Conservation (phyloP, 2,113 vertebrate genomes). For the Ageneiosus marmoratus region DNA sequence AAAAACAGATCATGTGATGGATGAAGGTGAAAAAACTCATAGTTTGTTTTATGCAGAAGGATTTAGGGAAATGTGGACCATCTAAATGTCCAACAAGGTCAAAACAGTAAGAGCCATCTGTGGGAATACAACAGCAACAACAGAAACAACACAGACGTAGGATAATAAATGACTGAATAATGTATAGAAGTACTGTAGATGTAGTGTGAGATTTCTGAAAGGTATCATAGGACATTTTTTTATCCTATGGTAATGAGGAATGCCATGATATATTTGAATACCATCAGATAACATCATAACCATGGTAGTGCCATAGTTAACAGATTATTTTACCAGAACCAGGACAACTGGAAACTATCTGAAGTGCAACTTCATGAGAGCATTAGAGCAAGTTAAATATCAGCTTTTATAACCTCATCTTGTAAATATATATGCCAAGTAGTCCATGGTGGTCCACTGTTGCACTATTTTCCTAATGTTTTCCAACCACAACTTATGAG, state of each 20-base stretch:
- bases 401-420: neutral
- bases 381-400: neutral
- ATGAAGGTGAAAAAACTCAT: neutral
- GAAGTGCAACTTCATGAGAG: conserved; percentile 1
- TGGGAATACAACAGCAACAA: no score
- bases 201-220: neutral
- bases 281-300: neutral
- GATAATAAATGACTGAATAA: neutral
- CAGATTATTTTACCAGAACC: conserved; percentile 24
- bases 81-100: no score
- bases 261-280: neutral
- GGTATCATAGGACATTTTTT: neutral
- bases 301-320: neutral
- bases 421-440: conserved; percentile 18
- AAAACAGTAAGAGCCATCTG: no score
- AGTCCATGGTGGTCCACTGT: conserved; percentile 32
- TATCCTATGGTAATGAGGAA: neutral
- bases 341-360: conserved; percentile 24
- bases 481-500: conserved; percentile 34
- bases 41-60: neutral
- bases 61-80: neutral
- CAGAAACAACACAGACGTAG: neutral
- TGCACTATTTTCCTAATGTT: conserved; percentile 21
- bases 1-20: no score
- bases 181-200: neutral